Conservation (phyloP, 2,888 invertebrate genomes). For the Phortica okadai region DNA sequence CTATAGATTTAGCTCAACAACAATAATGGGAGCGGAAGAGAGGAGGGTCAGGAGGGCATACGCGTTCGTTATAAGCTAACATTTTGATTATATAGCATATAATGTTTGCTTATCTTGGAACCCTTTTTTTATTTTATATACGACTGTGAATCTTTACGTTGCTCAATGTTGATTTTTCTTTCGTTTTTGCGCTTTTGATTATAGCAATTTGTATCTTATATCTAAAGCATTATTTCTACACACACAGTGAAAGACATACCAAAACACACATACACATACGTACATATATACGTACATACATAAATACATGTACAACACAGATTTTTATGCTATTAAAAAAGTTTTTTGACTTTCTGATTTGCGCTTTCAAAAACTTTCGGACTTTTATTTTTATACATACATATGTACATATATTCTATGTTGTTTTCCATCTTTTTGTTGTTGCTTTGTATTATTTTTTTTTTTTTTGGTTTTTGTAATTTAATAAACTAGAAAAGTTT, state of each 20-base stretch:
- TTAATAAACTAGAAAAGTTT: conserved; percentile 58
- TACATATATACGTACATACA: neutral
- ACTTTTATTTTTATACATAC: neutral
- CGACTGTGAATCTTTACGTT: no score
- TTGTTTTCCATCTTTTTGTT: conserved; percentile 20
- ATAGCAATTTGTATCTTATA: conserved; percentile 13
- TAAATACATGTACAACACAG: conserved; percentile 29
- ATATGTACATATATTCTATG: no score
- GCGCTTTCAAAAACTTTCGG: conserved; percentile 21
- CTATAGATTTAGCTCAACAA: conserved; percentile 48
- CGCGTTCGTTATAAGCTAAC: no score
- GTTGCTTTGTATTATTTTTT: neutral
- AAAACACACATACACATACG: neutral
- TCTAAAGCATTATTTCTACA: neutral
- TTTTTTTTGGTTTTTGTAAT: conserved; percentile 49
- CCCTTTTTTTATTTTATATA: no score
- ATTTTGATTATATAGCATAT: no score
- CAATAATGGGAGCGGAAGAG: no score
- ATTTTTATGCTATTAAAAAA: conserved; percentile 53
- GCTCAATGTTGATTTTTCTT: no score
- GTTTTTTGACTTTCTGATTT: conserved; percentile 43
- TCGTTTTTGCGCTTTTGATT: neutral
- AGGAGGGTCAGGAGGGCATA: no score
- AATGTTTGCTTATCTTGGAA: no score
- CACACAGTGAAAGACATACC: neutral